Evolutionary conservation across 2,797 vertebrate species (phyloP), one percentile per base, ranked within the genome.

Genomic region (Atherinosoma microstoma): DNA sequence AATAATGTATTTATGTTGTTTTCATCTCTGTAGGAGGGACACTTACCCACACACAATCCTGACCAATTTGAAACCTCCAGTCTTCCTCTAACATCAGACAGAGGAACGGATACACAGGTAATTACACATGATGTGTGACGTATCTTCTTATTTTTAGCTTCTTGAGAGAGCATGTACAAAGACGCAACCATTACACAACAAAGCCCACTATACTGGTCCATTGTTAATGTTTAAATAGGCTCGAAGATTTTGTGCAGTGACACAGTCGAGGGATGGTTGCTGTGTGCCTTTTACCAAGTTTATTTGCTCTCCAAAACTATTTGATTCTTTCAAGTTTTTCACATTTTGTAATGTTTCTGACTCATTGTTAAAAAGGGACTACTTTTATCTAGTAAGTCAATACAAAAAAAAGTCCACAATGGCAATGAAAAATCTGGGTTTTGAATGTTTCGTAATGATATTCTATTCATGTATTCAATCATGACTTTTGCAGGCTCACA

Each of bases 1-100:
- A 73, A 58, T 75, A 3, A 62, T 36, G 45, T 53, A 45, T 70
- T 70, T 20, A 34, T 62, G 35, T 3, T 77, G 34, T 63, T 72
- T 81, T 74, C 36, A 38, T 81, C 22, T 78, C 35, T 65, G 45
- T 42, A 90, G 87, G 82, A 77, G 61, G 74, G 76, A 34, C 63
- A 65, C 12, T 61, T 75, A 16, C 16, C 57, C 20, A 71, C 83
- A 68, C 47, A 24, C 20, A 57, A 24, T 68, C 68, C 75, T 62
- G 22, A 16, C 49, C 76, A 36, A 4, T 49, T 67, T 63, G 76
- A 84, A 65, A 58, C 58, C 56, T 77, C 53, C 67, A 70, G 64
- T 75, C 59, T 0, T 68, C 67, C 70, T 63, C 22, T 24, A 15
- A 59, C 66, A 2, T 76, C 80, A 40, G 68, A 30, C 58, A 54